Evolutionary conservation across 2,888 invertebrate genomes (phyloP).

Genomic region (Volucella zonaria): DNA sequence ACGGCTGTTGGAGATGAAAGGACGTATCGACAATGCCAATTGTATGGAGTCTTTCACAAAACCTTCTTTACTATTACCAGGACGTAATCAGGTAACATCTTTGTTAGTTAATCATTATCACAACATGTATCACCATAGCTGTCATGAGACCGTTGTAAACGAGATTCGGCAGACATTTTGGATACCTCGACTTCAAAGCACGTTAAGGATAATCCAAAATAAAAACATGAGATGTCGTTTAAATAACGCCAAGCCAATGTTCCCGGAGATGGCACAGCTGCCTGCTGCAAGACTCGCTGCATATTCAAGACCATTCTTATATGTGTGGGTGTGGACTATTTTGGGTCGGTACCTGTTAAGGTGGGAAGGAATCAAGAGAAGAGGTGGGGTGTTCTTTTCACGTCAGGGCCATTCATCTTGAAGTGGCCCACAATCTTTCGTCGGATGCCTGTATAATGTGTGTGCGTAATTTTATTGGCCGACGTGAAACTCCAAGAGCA

Average conservation of each 20-base stretch:
- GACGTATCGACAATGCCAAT: slow-evolving; percentile 29
- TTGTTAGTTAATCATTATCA: slow-evolving; percentile 42
- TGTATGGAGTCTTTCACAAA: background rate
- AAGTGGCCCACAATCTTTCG: no score
- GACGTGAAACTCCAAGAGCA: slow-evolving; percentile 51
- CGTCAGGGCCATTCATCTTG: no score
- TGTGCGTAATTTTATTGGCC: slow-evolving; percentile 50
- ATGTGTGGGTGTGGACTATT: no score
- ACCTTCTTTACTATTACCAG: slow-evolving; percentile 8
- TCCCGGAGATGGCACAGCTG: slow-evolving; percentile 47
- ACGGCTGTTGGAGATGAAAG: slow-evolving; percentile 29
- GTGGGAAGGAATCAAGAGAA: no score
- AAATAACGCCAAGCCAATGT: slow-evolving; percentile 15
- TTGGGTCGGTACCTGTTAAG: no score
- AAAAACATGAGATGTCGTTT: slow-evolving; percentile 50
- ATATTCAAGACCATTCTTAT: slow-evolving; percentile 15
- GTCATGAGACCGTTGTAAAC: slow-evolving; percentile 54
- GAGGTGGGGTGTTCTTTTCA: no score
- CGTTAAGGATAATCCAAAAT: slow-evolving; percentile 28
- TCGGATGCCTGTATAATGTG: slow-evolving; percentile 53
- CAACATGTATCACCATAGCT: slow-evolving; percentile 34
- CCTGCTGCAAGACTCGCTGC: slow-evolving; percentile 43
- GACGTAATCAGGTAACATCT: slow-evolving; percentile 27
- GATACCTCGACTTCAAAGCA: slow-evolving; percentile 26
- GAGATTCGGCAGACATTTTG: slow-evolving; percentile 38